Conservation (phyloP, 2,113 vertebrate species). For the Herpetotheres cachinnans region DNA sequence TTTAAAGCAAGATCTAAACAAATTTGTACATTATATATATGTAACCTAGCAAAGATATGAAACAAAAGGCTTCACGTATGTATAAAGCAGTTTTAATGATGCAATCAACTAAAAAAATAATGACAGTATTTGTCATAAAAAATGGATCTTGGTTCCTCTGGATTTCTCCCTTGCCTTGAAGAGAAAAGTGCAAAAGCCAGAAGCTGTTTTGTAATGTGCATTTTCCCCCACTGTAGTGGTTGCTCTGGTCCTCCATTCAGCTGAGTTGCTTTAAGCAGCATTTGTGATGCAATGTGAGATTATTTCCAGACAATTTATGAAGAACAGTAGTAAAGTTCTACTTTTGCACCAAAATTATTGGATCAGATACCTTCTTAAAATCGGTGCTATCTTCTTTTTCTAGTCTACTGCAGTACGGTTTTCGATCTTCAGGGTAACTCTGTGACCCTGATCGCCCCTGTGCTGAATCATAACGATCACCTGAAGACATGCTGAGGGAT, state of each 20-base stretch:
- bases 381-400: conserved; percentile 91
- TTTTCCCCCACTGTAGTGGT: background rate
- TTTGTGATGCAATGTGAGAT: background rate
- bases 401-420: conserved; percentile 84
- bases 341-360: background rate
- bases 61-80: background rate
- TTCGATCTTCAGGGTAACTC: conserved; percentile 84
- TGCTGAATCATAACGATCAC: conserved; percentile 83
- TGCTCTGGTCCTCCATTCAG: background rate
- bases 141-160: background rate
- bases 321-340: background rate
- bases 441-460: conserved; percentile 75
- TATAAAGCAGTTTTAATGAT: background rate
- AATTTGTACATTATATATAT: background rate
- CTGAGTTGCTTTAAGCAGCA: background rate
- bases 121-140: background rate
- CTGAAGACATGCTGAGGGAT: conserved; percentile 69
- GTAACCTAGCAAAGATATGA: background rate
- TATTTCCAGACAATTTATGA: background rate
- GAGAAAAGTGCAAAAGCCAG: background rate
- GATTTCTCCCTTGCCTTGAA: background rate
- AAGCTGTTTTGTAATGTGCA: background rate
- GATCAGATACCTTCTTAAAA: conserved; percentile 91
- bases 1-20: conserved; percentile 8
- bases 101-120: background rate